Evolutionary conservation across 2,113 vertebrate species (phyloP).

Genomic region (Carlito syrichta): DNA sequence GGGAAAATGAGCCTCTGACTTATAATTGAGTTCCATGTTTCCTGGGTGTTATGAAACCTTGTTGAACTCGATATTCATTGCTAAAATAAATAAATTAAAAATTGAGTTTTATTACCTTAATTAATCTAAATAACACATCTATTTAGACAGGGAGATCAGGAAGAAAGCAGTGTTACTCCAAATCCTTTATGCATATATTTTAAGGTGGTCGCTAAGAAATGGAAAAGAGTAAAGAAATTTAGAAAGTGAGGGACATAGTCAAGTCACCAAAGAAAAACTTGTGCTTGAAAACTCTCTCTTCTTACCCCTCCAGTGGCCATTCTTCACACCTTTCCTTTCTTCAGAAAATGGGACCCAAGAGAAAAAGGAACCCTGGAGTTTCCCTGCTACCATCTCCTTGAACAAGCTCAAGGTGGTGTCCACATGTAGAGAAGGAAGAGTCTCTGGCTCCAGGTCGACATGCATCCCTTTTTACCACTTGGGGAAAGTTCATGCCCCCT

Average conservation of each 20-base stretch:
- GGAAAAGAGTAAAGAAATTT: neutral
- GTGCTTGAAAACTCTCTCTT: neutral
- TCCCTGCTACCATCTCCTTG: neutral
- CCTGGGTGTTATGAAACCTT: neutral
- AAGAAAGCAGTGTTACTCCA: neutral
- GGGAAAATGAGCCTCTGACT: neutral
- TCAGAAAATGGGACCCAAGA: neutral
- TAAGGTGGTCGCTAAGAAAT: neutral
- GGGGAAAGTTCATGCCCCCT: neutral
- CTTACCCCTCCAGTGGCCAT: neutral
- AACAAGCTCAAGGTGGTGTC: neutral
- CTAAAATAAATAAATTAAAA: constrained; percentile 7
- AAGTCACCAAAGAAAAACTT: neutral
- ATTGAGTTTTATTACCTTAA: neutral
- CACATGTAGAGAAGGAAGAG: neutral
- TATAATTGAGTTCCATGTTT: neutral
- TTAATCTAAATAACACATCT: neutral
- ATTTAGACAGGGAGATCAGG: neutral
- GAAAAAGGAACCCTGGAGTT: neutral
- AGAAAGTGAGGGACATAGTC: neutral
- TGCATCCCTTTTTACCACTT: neutral
- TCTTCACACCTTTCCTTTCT: neutral
- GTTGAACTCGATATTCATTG: neutral
- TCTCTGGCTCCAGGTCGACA: neutral
- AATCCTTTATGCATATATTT: neutral